Evolutionary conservation across 2,113 vertebrate species (phyloP).

Genomic region (Etheostoma spectabile): DNA sequence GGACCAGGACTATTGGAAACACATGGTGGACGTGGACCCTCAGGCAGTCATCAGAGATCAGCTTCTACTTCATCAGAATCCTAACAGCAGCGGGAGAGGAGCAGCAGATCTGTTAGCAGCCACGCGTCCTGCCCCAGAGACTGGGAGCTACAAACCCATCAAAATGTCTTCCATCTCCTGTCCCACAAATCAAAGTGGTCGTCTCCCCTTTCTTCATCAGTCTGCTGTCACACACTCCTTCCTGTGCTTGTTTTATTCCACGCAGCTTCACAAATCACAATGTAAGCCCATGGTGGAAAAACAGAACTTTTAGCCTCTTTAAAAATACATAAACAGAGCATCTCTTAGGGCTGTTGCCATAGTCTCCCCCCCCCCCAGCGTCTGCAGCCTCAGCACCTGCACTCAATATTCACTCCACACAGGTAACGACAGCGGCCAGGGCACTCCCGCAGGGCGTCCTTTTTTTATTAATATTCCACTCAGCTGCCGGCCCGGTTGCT

Average conservation of each 20-base stretch:
- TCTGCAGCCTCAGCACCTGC: constrained; percentile 35
- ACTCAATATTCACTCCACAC: constrained; percentile 71
- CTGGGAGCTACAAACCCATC: constrained; percentile 30
- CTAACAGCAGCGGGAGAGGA: not conserved
- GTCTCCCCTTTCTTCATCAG: constrained; percentile 27
- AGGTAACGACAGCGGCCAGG: not conserved
- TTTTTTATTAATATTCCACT: constrained; percentile 80
- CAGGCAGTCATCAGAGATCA: constrained; percentile 39
- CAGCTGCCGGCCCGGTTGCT: constrained; percentile 65
- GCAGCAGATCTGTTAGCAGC: constrained; percentile 9
- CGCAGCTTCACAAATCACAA: constrained; percentile 20
- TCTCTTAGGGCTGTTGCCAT: constrained; percentile 5
- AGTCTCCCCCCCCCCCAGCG: not conserved
- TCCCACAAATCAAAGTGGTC: constrained; percentile 10
- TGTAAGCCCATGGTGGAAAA: constrained; percentile 8
- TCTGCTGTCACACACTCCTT: constrained; percentile 2
- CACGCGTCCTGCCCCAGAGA: not conserved
- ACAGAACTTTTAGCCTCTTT: constrained; percentile 33
- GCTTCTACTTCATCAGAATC: constrained; percentile 44
- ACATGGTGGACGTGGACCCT: constrained; percentile 32
- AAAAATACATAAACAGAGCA: constrained; percentile 45
- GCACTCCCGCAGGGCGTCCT: constrained; percentile 47
- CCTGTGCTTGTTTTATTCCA: constrained; percentile 21
- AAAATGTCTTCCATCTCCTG: constrained; percentile 27
- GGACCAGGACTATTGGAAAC: constrained; percentile 13